These are phyloP conservation scores for Melinaea marsaeus DNA, from an alignment of 2,888 invertebrate species.

Conservation along the genomic window DNA sequence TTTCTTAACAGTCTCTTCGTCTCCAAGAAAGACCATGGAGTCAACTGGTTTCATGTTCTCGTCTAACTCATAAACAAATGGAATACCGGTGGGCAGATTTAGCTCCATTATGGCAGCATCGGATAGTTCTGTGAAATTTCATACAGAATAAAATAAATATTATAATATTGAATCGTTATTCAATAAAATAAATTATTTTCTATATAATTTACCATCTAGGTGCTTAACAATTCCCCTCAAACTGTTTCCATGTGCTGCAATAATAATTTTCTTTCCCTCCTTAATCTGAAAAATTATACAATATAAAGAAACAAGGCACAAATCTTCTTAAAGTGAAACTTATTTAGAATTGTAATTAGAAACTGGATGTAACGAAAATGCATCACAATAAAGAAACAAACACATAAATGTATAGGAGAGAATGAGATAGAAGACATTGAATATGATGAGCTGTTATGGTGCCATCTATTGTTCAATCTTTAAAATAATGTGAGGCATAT, in stretches of 20 bases:
- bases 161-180: too few relatives aligned
- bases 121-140: constrained; percentile 73
- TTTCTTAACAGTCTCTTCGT: constrained; percentile 85
- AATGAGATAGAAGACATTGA: too few relatives aligned
- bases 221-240: constrained; percentile 91
- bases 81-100: constrained; percentile 89
- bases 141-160: too few relatives aligned
- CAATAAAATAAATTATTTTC: neutral
- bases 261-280: constrained; percentile 86
- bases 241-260: constrained; percentile 93
- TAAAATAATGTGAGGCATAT: too few relatives aligned
- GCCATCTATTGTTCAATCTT: too few relatives aligned
- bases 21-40: constrained; percentile 86
- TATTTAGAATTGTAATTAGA: too few relatives aligned
- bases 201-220: constrained; percentile 82
- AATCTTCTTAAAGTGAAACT: too few relatives aligned
- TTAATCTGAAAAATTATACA: constrained; percentile 79
- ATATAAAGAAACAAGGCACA: neutral
- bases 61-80: constrained; percentile 87
- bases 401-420: too few relatives aligned
- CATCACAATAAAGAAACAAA: too few relatives aligned
- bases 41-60: constrained; percentile 82
- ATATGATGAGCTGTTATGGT: too few relatives aligned
- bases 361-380: too few relatives aligned
- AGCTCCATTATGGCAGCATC: constrained; percentile 85